Conservation (phyloP, 2,113 vertebrate species). For the Peromyscus leucopus region DNA sequence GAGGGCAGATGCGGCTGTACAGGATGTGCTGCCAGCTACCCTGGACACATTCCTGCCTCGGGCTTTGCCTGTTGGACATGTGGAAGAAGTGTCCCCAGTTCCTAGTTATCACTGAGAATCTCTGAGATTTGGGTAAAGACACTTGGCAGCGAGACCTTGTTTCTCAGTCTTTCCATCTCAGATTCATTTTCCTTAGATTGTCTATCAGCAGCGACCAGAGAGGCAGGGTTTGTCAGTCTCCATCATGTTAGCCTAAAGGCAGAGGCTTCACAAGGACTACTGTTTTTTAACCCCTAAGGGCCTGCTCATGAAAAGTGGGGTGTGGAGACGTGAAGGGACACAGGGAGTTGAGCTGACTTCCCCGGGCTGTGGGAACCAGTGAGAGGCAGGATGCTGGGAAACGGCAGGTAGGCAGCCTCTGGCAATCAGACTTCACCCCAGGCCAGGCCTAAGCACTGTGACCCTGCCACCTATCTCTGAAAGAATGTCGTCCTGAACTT, state of each 20-base stretch:
- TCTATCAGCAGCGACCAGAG: neutral
- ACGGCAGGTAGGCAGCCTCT: neutral
- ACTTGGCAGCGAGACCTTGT: neutral
- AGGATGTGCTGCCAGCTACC: neutral
- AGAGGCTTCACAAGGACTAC: neutral
- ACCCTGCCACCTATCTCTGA: neutral
- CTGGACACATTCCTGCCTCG: neutral
- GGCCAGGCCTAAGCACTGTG: neutral
- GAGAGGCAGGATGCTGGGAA: neutral
- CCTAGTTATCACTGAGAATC: neutral
- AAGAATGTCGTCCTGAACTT: neutral
- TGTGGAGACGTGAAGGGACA: neutral
- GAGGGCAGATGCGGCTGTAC: too few species aligned
- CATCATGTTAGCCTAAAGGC: neutral
- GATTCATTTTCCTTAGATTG: neutral
- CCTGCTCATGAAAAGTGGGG: neutral
- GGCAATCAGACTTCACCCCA: neutral
- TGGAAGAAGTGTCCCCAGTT: neutral
- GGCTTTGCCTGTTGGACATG: neutral
- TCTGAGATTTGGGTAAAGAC: slow-evolving; percentile 28
- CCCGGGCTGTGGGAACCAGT: neutral
- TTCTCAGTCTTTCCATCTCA: neutral
- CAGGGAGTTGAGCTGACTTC: neutral
- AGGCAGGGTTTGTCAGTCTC: neutral
- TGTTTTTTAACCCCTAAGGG: slow-evolving; percentile 6